Evolutionary conservation across 2,888 invertebrate genomes (phyloP).

Genomic region (Cephus nigrinus): DNA sequence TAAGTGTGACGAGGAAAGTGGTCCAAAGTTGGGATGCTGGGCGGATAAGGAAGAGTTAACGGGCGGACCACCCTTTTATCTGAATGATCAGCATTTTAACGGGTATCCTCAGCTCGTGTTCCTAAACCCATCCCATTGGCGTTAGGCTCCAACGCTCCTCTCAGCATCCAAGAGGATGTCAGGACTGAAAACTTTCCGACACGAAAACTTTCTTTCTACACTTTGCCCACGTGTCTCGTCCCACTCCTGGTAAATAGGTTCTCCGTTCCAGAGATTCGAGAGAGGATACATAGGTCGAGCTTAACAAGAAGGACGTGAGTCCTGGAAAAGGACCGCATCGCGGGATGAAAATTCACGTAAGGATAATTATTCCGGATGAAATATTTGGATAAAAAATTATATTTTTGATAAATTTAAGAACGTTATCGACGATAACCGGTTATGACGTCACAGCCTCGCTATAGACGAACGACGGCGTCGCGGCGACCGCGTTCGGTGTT

Average conservation of each 20-base stretch:
- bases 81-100: not conserved
- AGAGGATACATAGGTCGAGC: not conserved
- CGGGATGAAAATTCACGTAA: not conserved
- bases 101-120: not conserved
- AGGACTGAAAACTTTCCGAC: not conserved
- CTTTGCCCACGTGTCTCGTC: not conserved
- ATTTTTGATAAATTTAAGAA: not conserved
- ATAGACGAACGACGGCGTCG: not conserved
- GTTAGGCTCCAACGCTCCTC: not conserved
- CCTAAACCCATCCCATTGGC: not conserved
- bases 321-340: not conserved
- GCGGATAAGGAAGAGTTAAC: not conserved
- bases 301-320: not conserved
- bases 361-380: not conserved
- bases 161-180: not conserved
- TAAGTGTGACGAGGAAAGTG: not conserved
- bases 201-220: not conserved
- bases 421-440: not conserved
- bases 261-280: not conserved
- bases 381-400: not conserved
- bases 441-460: not conserved
- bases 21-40: not conserved
- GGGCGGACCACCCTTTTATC: not conserved
- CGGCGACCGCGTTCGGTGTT: not conserved
- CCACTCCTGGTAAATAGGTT: not conserved